phyloP scores from a whole-genome alignment of 2,797 vertebrate species.

The Pogonophryne albipinna region DNA sequence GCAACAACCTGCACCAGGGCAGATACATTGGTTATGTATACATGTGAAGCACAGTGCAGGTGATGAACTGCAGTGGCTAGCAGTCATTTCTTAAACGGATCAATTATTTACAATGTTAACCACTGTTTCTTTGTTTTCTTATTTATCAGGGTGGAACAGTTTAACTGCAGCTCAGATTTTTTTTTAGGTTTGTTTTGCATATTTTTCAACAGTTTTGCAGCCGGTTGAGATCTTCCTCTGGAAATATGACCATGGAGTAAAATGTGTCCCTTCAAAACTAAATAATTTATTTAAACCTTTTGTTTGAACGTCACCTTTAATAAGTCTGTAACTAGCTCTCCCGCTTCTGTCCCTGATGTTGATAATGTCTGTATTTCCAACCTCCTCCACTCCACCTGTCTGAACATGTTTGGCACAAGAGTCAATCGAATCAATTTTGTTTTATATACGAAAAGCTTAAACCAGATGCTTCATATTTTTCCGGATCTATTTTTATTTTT shows the following conservation, averaged over 20 bases:
- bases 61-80: conserved; percentile 2
- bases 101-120: conserved; percentile 18
- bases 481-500: conserved; percentile 4
- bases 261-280: conserved; percentile 11
- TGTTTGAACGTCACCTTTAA: background rate
- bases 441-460: conserved; percentile 22
- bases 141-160: conserved; percentile 33
- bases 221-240: conserved; percentile 15
- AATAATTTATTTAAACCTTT: conserved; percentile 22
- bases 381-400: conserved; percentile 6
- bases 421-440: conserved; percentile 1
- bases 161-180: conserved; percentile 22
- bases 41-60: conserved; percentile 27
- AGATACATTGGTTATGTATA: background rate
- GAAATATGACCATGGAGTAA: conserved; percentile 4
- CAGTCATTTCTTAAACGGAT: background rate
- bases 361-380: background rate
- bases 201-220: conserved; percentile 9
- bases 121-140: conserved; percentile 40
- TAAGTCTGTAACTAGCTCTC: background rate
- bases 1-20: conserved; percentile 19
- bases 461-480: conserved; percentile 14
- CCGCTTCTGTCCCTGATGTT: background rate
- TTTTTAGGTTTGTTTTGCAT: background rate
- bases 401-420: conserved; percentile 2